These are phyloP conservation scores for Rhagologus leucostigma DNA, from an alignment of 2,113 vertebrate genomes.

Conservation along the genomic window DNA sequence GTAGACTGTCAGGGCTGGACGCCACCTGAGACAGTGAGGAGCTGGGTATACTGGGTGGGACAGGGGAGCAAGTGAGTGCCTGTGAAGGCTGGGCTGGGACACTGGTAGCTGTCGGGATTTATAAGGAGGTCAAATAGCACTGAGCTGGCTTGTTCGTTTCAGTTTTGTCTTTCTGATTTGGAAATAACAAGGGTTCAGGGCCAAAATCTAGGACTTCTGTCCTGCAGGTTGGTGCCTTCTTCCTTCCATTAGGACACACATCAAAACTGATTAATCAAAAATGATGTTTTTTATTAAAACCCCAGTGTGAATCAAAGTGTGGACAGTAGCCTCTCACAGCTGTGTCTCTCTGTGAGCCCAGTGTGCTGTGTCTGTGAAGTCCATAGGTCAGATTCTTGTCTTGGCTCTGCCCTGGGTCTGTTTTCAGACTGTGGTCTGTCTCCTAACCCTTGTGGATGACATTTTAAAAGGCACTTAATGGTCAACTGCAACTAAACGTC, in stretches of 20 bases:
- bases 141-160: accelerated
- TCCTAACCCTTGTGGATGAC: not conserved
- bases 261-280: not conserved
- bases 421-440: not conserved
- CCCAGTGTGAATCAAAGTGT: not conserved
- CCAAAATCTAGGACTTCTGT: not conserved
- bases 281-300: not conserved
- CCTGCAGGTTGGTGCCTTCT: not conserved
- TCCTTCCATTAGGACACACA: not conserved
- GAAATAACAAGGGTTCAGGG: not conserved
- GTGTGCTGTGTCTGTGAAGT: not conserved
- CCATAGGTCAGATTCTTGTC: not conserved
- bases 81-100: not conserved
- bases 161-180: not conserved
- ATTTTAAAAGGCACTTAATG: not conserved
- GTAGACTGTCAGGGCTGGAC: not conserved
- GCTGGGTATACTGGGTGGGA: not conserved
- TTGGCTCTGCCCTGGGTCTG: not conserved
- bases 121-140: not conserved
- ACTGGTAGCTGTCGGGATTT: not conserved
- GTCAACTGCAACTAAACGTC: not conserved
- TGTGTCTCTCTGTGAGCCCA: not conserved
- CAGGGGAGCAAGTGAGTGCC: not conserved
- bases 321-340: not conserved
- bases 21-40: not conserved